phyloP scores from a whole-genome alignment of 2,113 vertebrate genomes.

The Saccopteryx leptura region DNA sequence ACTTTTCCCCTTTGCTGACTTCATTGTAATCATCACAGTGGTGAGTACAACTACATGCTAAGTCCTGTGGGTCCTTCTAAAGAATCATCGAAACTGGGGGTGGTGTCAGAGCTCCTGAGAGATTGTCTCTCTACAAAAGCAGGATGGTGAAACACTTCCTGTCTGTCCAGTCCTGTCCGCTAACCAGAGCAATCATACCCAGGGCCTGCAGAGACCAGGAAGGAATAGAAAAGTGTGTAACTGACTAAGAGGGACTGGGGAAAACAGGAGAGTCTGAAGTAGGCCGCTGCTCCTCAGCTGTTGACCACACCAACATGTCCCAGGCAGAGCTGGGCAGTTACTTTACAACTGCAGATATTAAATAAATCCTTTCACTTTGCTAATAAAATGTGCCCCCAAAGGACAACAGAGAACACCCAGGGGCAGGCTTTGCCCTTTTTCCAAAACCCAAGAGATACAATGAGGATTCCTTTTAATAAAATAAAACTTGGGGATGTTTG shows the following conservation, averaged over 20 bases:
- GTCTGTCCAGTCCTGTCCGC: background rate
- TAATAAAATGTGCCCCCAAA: background rate
- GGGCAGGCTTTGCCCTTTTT: background rate
- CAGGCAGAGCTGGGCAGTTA: background rate
- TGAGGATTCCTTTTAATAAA: background rate
- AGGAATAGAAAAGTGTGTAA: background rate
- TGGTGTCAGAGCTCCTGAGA: background rate
- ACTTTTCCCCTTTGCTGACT: background rate
- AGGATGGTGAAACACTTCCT: background rate
- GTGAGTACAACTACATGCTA: background rate
- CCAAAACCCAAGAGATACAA: conserved; percentile 1
- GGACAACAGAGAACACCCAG: background rate
- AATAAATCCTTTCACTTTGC: background rate
- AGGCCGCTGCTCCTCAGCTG: background rate
- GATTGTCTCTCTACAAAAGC: background rate
- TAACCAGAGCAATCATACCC: background rate
- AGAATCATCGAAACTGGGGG: background rate
- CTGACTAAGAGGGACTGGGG: fast-evolving
- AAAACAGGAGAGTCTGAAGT: background rate
- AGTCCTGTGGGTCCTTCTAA: background rate
- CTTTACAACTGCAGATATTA: background rate
- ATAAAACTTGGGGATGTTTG: background rate
- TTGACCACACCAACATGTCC: background rate
- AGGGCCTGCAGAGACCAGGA: background rate
- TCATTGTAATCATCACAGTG: background rate